These are phyloP conservation scores for Capitella teleta DNA, from an alignment of 1,140 invertebrate species.

Conservation along the genomic window DNA sequence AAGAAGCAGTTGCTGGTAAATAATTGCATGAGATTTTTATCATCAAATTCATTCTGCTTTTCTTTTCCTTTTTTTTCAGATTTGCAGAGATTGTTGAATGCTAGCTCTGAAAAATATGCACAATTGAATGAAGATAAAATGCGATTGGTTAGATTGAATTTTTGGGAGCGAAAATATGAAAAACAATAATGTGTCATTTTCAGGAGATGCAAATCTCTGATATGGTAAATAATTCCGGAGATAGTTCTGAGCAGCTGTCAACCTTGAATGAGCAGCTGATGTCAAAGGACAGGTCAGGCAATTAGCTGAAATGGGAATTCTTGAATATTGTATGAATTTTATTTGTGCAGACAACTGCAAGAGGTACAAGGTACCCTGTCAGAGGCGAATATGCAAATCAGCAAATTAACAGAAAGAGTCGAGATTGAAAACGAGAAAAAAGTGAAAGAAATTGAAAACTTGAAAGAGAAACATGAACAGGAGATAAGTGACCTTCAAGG, in stretches of 20 bases:
- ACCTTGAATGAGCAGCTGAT: constrained; percentile 35
- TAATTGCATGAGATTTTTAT: no score
- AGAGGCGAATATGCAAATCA: constrained; percentile 36
- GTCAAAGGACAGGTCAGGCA: constrained; percentile 36
- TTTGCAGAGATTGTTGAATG: constrained; percentile 22
- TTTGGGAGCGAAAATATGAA: neutral
- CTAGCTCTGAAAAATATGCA: constrained; percentile 22
- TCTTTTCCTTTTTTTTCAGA: constrained; percentile 19
- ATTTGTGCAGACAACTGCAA: constrained; percentile 31
- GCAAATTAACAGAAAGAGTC: constrained; percentile 27
- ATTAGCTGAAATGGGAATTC: neutral
- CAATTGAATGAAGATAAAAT: constrained; percentile 25
- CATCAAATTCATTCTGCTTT: no score
- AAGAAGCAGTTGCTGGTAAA: no score
- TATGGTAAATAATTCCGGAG: constrained; percentile 40
- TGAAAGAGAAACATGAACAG: neutral
- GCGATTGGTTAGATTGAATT: constrained; percentile 23
- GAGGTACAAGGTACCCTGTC: constrained; percentile 39
- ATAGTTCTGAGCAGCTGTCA: constrained; percentile 37
- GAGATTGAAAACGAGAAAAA: constrained; percentile 24
- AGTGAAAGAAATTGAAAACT: constrained; percentile 21
- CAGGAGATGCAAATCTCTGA: constrained; percentile 36
- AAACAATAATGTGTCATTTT: no score
- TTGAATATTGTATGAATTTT: constrained; percentile 1
- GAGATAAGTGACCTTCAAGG: neutral